These are phyloP conservation scores for Chamaea fasciata DNA, from an alignment of 2,113 vertebrate species.

Conservation along the genomic window DNA sequence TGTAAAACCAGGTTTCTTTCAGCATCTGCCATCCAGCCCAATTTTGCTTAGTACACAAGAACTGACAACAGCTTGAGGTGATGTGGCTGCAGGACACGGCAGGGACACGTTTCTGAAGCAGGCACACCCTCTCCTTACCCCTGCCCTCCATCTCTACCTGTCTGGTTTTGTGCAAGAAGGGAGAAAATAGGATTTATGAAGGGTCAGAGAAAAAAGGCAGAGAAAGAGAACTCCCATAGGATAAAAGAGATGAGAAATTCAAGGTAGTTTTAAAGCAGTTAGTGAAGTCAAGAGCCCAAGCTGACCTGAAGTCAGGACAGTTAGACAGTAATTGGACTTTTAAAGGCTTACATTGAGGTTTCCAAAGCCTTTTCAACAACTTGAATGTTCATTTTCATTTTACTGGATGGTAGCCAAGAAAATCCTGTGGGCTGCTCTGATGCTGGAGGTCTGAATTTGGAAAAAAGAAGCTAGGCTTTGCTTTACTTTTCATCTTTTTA, in stretches of 20 bases:
- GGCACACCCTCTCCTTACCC: background rate
- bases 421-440: conserved; percentile 15
- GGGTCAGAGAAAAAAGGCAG: background rate
- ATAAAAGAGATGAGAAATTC: conserved; percentile 14
- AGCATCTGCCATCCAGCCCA: background rate
- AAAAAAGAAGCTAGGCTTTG: background rate
- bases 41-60: background rate
- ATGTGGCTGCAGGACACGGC: background rate
- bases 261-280: background rate
- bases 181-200: background rate
- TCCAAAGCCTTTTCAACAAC: conserved; percentile 27
- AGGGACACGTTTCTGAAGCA: background rate
- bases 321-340: conserved; percentile 7
- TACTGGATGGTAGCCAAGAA: background rate
- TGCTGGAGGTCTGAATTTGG: background rate
- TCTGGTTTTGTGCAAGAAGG: background rate
- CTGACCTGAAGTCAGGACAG: conserved; percentile 7
- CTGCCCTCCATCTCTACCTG: background rate
- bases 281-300: conserved; percentile 33
- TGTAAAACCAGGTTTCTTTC: background rate
- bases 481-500: background rate
- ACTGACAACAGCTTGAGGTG: background rate
- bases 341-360: conserved; percentile 4
- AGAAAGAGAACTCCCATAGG: conserved; percentile 7
- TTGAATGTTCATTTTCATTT: background rate